Conservation (phyloP, 2,113 vertebrate species). For the Leptodactylus fuscus region DNA sequence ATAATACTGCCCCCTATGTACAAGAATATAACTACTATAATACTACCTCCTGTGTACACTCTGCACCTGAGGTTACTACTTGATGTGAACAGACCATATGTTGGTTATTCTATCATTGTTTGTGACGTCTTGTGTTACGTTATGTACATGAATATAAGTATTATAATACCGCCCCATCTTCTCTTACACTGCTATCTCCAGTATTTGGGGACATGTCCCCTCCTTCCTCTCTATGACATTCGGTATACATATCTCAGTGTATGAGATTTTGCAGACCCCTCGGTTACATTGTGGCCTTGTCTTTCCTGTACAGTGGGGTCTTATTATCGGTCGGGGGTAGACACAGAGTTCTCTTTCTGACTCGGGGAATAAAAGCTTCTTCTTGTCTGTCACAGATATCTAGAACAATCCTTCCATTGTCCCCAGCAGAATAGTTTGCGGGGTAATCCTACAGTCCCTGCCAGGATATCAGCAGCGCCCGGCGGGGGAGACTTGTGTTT, state of each 20-base stretch:
- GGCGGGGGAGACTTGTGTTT: not conserved
- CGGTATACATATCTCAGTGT: not conserved
- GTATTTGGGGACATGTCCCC: too few relatives aligned
- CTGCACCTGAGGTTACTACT: too few relatives aligned
- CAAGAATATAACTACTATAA: not conserved
- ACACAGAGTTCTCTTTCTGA: conserved; percentile 28
- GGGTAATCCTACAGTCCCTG: conserved; percentile 21
- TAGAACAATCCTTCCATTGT: not conserved
- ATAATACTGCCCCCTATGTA: not conserved
- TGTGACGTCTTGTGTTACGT: too few relatives aligned
- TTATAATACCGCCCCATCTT: too few relatives aligned
- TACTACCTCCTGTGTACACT: too few relatives aligned
- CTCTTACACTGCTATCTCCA: too few relatives aligned
- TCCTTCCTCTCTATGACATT: not conserved
- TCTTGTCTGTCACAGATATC: conserved; percentile 23
- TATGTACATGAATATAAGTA: too few relatives aligned
- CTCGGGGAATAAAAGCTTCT: conserved; percentile 24
- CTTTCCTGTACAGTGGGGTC: conserved; percentile 27
- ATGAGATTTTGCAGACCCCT: conserved; percentile 42
- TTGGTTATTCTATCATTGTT: too few relatives aligned
- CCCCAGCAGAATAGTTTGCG: not conserved
- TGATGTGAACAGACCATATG: too few relatives aligned
- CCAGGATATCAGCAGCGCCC: not conserved
- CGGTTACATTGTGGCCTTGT: not conserved
- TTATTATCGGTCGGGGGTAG: conserved; percentile 19